Percentiles rank a stretch among this genome's conserved stretches.
These are phyloP conservation scores for Ormia ochracea DNA, from an alignment of 2,888 invertebrate genomes.

Conservation along the genomic window DNA sequence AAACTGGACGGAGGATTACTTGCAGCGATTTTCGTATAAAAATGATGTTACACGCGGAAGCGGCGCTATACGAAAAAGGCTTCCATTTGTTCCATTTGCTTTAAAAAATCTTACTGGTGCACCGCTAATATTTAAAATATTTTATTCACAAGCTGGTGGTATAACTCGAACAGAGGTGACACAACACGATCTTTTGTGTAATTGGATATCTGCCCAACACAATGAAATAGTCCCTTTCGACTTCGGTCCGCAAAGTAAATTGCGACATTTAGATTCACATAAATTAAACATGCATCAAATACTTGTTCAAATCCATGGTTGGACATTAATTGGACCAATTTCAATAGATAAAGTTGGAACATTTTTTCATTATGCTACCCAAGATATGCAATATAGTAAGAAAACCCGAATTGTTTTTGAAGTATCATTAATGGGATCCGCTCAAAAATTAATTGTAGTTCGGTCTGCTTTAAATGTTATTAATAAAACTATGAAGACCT, in stretches of 20 bases:
- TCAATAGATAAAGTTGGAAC: conserved; percentile 97
- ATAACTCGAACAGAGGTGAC: conserved; percentile 74
- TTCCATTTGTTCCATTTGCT: conserved; percentile 96
- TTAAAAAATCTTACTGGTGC: conserved; percentile 94
- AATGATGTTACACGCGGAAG: conserved; percentile 23
- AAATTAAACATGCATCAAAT: conserved; percentile 90
- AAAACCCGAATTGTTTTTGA: conserved; percentile 92
- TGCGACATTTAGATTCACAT: conserved; percentile 85
- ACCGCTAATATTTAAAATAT: conserved; percentile 89
- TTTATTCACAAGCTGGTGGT: conserved; percentile 84
- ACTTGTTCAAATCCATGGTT: conserved; percentile 91
- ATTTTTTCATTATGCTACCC: conserved; percentile 86
- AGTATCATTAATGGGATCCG: conserved; percentile 93
- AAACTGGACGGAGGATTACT: conserved; percentile 92
- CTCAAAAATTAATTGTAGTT: conserved; percentile 90
- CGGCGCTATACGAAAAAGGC: conserved; percentile 82
- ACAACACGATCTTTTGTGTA: conserved; percentile 72
- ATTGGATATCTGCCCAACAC: conserved; percentile 85
- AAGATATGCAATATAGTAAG: conserved; percentile 70
- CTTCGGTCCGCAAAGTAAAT: conserved; percentile 87
- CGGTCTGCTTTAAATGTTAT: conserved; percentile 90
- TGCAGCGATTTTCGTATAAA: conserved; percentile 69
- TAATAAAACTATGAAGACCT: conserved; percentile 85
- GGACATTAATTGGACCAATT: conserved; percentile 90
- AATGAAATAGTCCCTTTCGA: conserved; percentile 90